Conservation (phyloP, 2,797 vertebrate species). For the Lindbergichthys nudifrons region DNA sequence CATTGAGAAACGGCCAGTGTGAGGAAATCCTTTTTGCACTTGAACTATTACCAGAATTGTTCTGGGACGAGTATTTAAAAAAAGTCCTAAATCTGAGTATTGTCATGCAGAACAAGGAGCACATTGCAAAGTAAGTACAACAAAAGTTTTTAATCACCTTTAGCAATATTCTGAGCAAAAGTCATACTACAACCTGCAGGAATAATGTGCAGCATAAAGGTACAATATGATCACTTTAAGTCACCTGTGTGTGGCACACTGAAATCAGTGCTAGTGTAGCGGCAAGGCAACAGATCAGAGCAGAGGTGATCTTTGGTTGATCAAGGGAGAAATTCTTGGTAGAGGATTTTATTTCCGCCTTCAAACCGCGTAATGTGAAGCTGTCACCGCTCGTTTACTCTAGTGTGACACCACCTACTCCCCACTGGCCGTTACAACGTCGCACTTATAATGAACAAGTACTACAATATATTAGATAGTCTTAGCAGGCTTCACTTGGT, state of each 20-base stretch:
- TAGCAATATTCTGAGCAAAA: not conserved
- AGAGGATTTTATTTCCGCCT: conserved; percentile 47
- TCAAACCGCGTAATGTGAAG: conserved; percentile 50
- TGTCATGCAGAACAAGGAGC: not conserved
- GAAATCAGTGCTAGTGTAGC: not conserved
- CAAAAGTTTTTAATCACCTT: not conserved
- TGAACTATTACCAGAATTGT: not conserved
- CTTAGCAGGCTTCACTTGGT: not conserved
- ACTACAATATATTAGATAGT: conserved; percentile 4
- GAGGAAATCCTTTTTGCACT: not conserved
- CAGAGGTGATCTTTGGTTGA: conserved; percentile 1
- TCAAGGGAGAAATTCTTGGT: conserved; percentile 20
- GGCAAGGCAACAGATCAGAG: not conserved
- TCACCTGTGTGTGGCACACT: too few species aligned
- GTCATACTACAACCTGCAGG: not conserved
- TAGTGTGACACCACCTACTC: conserved; percentile 9
- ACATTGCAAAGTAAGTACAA: not conserved
- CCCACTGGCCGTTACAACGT: conserved; percentile 6
- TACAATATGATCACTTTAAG: not conserved
- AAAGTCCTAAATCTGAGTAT: not conserved
- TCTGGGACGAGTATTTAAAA: too few species aligned
- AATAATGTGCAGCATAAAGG: not conserved
- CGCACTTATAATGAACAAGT: conserved; percentile 6
- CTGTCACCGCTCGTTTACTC: conserved; percentile 50
- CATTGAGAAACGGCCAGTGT: too few species aligned